A percentile compares a stretch with the other conserved stretches of the same genome.
These are phyloP conservation scores for Epistrophe grossulariae DNA, from an alignment of 2,888 invertebrate genomes.

Conservation along the genomic window DNA sequence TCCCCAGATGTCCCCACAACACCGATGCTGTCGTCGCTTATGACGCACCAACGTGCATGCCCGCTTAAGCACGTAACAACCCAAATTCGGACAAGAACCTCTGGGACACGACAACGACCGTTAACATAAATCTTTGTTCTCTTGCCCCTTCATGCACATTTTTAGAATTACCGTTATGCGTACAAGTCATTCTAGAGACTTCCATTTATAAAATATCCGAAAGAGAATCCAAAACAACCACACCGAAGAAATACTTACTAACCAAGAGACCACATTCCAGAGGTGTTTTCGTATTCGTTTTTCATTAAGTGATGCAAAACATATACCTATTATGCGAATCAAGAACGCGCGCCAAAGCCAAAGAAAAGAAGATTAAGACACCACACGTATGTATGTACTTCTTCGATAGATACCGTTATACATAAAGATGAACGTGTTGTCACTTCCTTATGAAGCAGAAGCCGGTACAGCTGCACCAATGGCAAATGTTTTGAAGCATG, in stretches of 20 bases:
- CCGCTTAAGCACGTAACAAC: conserved; percentile 16
- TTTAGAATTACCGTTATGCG: conserved; percentile 61
- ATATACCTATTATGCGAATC: conserved; percentile 23
- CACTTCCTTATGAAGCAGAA: conserved; percentile 64
- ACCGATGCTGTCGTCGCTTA: background rate
- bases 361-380: conserved; percentile 16
- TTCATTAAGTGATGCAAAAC: conserved; percentile 33
- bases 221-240: conserved; percentile 39
- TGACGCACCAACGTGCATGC: conserved; percentile 1
- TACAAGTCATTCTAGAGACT: conserved; percentile 41
- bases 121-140: conserved; percentile 9
- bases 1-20: conserved; percentile 12
- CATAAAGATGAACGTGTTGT: conserved; percentile 22
- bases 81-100: conserved; percentile 13
- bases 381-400: background rate
- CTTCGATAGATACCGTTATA: conserved; percentile 52
- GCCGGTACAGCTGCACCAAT: conserved; percentile 9
- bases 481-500: conserved; percentile 10
- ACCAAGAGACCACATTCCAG: conserved; percentile 49
- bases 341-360: conserved; percentile 6
- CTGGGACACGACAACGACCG: background rate
- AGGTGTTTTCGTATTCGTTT: conserved; percentile 16
- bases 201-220: conserved; percentile 29
- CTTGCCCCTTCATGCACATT: background rate
- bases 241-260: conserved; percentile 41